These are phyloP conservation scores for Volucella inanis DNA, from an alignment of 2,888 invertebrate species.

Conservation along the genomic window DNA sequence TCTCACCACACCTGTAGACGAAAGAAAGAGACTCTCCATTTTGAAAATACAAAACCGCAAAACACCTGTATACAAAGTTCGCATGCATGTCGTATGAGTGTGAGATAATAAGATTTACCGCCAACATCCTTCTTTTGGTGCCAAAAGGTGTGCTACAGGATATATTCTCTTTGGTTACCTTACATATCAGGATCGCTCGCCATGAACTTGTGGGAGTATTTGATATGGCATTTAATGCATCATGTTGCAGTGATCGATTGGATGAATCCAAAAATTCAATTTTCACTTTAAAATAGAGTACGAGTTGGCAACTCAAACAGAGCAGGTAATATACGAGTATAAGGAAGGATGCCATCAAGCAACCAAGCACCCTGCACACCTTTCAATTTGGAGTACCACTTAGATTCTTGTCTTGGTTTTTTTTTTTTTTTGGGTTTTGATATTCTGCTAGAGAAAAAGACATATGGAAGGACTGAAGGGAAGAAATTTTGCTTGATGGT, in stretches of 20 bases:
- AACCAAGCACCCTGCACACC: slow-evolving; percentile 21
- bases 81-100: slow-evolving; percentile 21
- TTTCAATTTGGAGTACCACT: slow-evolving; percentile 42
- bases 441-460: slow-evolving; percentile 19
- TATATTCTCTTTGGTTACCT: slow-evolving; percentile 8
- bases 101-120: slow-evolving; percentile 48
- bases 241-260: slow-evolving; percentile 62
- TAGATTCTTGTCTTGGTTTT: slow-evolving; percentile 4
- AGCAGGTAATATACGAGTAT: slow-evolving; percentile 17
- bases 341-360: too few species aligned
- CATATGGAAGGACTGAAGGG: slow-evolving; percentile 48
- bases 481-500: slow-evolving; percentile 26
- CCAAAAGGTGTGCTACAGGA: slow-evolving; percentile 20
- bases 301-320: slow-evolving; percentile 43
- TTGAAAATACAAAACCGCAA: slow-evolving; percentile 29
- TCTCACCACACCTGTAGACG: neutral
- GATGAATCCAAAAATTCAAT: slow-evolving; percentile 61
- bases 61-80: slow-evolving; percentile 30
- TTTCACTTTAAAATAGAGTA: slow-evolving; percentile 55
- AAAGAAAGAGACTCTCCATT: slow-evolving; percentile 1
- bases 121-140: slow-evolving; percentile 14
- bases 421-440: neutral
- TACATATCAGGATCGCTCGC: slow-evolving; percentile 23
- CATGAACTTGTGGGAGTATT: slow-evolving; percentile 44
- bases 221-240: slow-evolving; percentile 67